Conservation (phyloP, 2,113 vertebrate species). For the Trematocara zebra region DNA sequence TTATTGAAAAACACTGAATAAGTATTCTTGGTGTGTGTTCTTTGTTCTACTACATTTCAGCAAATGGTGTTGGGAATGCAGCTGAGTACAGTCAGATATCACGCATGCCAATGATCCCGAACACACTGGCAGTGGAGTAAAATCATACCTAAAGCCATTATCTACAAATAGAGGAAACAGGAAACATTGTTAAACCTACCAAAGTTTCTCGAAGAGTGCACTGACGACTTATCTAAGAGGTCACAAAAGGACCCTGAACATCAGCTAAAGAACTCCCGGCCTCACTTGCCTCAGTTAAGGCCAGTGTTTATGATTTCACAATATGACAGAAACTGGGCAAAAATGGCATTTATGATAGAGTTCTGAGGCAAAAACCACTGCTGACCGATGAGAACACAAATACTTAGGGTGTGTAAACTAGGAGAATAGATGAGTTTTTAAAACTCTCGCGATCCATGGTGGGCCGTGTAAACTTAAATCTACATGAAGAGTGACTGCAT, state of each 20-base stretch:
- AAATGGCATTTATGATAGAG: fast-evolving
- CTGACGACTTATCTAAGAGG: not conserved
- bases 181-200: not conserved
- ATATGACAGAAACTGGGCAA: not conserved
- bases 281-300: not conserved
- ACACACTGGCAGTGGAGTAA: fast-evolving
- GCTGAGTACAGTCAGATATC: not conserved
- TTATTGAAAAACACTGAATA: not conserved
- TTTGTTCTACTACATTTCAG: not conserved
- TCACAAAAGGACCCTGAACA: fast-evolving
- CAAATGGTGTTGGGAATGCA: not conserved
- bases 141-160: not conserved
- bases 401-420: not conserved
- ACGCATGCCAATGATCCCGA: fast-evolving
- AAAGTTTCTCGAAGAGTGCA: fast-evolving
- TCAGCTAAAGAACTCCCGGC: not conserved
- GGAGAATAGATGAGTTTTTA: not conserved
- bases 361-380: fast-evolving
- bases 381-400: not conserved
- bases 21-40: not conserved
- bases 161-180: not conserved
- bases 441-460: not conserved
- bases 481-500: not conserved
- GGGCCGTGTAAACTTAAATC: not conserved
- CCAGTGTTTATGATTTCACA: not conserved